Evolutionary conservation across 2,797 vertebrate genomes (phyloP).

Genomic region (Oreochromis mossambicus): DNA sequence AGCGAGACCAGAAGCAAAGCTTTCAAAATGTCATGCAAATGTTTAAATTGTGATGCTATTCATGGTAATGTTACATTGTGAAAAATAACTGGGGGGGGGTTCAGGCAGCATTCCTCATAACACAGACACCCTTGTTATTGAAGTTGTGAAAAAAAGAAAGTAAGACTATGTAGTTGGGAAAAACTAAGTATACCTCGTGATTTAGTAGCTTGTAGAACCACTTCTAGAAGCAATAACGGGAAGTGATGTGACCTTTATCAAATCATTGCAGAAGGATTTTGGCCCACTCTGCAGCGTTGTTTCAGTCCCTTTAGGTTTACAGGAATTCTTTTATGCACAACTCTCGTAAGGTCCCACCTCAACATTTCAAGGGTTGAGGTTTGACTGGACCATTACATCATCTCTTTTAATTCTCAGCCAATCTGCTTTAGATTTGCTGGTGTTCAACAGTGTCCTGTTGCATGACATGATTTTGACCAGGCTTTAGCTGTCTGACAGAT

Average conservation of each 20-base stretch:
- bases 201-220: background rate
- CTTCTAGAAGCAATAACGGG: background rate
- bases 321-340: background rate
- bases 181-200: background rate
- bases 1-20: background rate
- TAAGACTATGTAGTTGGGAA: background rate
- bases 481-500: background rate
- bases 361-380: background rate
- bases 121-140: background rate
- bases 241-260: background rate
- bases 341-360: background rate
- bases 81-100: background rate
- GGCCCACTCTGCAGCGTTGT: background rate
- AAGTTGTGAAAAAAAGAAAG: background rate
- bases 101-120: background rate
- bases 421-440: background rate
- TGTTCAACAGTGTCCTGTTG: background rate
- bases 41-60: background rate
- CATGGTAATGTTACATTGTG: background rate
- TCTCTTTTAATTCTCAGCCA: background rate
- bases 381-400: background rate
- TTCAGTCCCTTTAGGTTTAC: background rate
- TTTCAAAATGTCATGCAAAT: background rate
- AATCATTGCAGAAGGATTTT: background rate
- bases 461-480: background rate